Conservation (phyloP, 92 coral and sea anemone genomes). For the Phenganax stokvisi region DNA sequence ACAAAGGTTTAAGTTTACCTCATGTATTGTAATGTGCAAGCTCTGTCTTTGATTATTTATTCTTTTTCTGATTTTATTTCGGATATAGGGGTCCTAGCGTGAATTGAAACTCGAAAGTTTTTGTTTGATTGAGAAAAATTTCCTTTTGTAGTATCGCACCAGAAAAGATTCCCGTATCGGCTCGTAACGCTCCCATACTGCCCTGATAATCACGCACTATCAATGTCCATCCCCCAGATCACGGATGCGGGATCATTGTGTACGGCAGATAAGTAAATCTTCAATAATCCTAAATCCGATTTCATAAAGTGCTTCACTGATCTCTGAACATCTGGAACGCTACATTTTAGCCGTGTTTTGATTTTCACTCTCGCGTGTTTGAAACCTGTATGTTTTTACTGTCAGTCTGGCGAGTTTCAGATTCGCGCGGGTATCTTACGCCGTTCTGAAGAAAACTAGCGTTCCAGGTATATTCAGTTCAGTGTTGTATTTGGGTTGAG, state of each 20-base stretch:
- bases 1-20: not conserved
- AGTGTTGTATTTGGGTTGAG: too few relatives aligned
- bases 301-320: not conserved
- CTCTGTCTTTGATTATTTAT: not conserved
- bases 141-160: not conserved
- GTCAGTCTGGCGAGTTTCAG: too few relatives aligned
- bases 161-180: constrained; percentile 36
- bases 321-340: not conserved
- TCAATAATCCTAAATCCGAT: not conserved
- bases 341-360: too few relatives aligned
- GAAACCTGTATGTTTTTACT: too few relatives aligned
- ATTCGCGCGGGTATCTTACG: too few relatives aligned
- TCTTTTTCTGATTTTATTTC: not conserved
- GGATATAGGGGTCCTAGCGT: too few relatives aligned
- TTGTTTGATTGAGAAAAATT: not conserved
- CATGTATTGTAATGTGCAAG: not conserved
- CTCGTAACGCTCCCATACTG: constrained; percentile 32
- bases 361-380: too few relatives aligned
- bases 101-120: not conserved
- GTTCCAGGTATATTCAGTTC: too few relatives aligned
- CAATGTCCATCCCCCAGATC: not conserved
- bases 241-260: not conserved
- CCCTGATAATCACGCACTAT: constrained; percentile 12
- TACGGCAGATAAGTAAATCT: too few relatives aligned
- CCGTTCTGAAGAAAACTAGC: too few relatives aligned